A percentile compares a stretch with the other conserved stretches of the same genome.
These are phyloP conservation scores for Lathronympha strigana DNA, from an alignment of 2,888 invertebrate species.

Conservation along the genomic window DNA sequence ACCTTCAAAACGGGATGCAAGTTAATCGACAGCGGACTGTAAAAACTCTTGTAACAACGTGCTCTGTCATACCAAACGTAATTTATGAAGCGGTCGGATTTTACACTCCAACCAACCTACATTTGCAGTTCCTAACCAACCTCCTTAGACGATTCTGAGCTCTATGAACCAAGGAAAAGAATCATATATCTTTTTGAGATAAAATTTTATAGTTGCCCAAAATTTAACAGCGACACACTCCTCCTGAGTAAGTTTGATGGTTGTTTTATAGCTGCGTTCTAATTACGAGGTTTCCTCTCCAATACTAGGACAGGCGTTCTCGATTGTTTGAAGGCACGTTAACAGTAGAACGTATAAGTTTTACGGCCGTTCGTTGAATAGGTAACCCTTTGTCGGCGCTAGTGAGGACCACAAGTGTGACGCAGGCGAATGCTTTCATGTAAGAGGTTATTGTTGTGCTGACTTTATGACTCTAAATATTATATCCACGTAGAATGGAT, in stretches of 20 bases:
- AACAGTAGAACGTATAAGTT: slow-evolving; percentile 34
- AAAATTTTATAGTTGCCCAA: slow-evolving; percentile 46
- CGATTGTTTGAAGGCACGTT: slow-evolving; percentile 40
- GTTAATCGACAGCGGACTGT: slow-evolving; percentile 67
- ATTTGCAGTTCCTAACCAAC: slow-evolving; percentile 37
- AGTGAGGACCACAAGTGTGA: slow-evolving; percentile 10
- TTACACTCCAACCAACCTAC: slow-evolving; percentile 52
- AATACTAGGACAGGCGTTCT: slow-evolving; percentile 67
- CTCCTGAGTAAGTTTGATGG: slow-evolving; percentile 77
- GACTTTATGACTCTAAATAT: slow-evolving; percentile 1
- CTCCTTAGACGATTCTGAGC: slow-evolving; percentile 43
- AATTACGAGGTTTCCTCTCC: slow-evolving; percentile 79
- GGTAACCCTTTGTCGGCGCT: slow-evolving; percentile 41
- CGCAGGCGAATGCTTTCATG: slow-evolving; percentile 16
- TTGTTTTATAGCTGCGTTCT: slow-evolving; percentile 79
- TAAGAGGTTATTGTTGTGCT: slow-evolving; percentile 16
- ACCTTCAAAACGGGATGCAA: slow-evolving; percentile 43
- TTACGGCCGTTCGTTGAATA: slow-evolving; percentile 40
- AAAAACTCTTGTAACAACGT: slow-evolving; percentile 73
- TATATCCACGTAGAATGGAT: neutral
- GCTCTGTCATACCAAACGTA: slow-evolving; percentile 76
- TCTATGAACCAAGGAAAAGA: slow-evolving; percentile 47
- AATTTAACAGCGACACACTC: slow-evolving; percentile 67
- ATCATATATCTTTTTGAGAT: slow-evolving; percentile 12
- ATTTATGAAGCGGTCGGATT: slow-evolving; percentile 72